A percentile compares a stretch with the other conserved stretches of the same genome.
Conservation (phyloP, 2,797 vertebrate species). For the Sciaenops ocellatus region DNA sequence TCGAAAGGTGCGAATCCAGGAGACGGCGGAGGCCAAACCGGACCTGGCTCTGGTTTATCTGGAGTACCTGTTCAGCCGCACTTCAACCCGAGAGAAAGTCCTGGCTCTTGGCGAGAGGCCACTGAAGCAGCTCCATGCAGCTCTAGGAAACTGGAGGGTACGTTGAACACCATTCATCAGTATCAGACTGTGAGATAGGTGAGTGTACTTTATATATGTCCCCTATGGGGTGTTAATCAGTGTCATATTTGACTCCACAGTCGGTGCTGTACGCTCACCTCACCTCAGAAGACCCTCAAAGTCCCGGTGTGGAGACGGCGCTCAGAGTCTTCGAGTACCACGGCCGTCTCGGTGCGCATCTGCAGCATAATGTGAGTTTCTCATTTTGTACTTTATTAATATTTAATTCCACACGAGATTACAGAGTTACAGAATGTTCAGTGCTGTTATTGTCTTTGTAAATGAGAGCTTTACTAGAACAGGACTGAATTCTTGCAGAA, state of each 20-base stretch:
- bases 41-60: constrained; percentile 90
- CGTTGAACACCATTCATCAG: neutral
- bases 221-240: neutral
- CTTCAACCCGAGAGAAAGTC: constrained; percentile 85
- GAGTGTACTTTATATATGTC: neutral
- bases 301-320: constrained; percentile 77
- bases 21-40: constrained; percentile 86
- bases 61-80: constrained; percentile 89
- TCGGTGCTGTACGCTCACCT: constrained; percentile 83
- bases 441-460: neutral
- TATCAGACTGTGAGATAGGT: neutral
- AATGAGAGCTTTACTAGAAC: neutral
- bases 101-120: constrained; percentile 82
- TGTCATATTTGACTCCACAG: constrained; percentile 75
- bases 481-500: neutral
- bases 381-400: neutral
- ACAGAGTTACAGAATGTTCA: neutral
- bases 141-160: constrained; percentile 90
- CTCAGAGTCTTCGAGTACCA: constrained; percentile 88
- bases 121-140: constrained; percentile 86
- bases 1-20: constrained; percentile 86
- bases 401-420: too few relatives aligned
- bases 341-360: constrained; percentile 88
- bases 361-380: constrained; percentile 88
- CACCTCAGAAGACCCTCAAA: constrained; percentile 63